phyloP scores from a whole-genome alignment of 2,797 vertebrate species.

The Aphelocoma californica region DNA sequence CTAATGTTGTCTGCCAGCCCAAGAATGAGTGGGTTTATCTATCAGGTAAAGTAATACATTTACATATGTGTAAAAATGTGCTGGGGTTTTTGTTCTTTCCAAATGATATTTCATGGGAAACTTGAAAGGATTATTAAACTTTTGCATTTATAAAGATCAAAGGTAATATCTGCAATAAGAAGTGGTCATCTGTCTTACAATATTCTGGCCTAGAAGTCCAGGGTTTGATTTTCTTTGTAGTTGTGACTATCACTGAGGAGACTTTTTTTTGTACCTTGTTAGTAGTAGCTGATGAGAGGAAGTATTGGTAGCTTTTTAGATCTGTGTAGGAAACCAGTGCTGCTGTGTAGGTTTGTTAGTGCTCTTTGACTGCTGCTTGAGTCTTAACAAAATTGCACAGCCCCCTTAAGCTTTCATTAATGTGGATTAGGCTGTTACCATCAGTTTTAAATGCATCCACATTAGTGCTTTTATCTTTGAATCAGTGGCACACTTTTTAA shows the following conservation, averaged over 20 bases:
- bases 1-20: constrained; percentile 97
- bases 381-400: not conserved
- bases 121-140: not conserved
- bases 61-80: not conserved
- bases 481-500: not conserved
- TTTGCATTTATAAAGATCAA: not conserved
- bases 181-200: not conserved
- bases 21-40: constrained; percentile 98
- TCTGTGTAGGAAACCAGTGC: not conserved
- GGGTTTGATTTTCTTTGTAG: not conserved
- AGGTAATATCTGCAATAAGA: not conserved
- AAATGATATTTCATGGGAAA: not conserved
- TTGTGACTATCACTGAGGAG: not conserved
- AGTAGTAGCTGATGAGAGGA: not conserved
- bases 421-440: not conserved
- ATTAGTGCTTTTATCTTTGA: not conserved
- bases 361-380: not conserved
- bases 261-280: not conserved
- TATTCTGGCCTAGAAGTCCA: not conserved
- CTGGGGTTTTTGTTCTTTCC: not conserved
- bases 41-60: constrained; percentile 84
- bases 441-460: not conserved
- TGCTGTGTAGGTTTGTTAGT: not conserved
- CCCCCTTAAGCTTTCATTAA: not conserved
- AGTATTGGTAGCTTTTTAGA: not conserved